phyloP scores from a whole-genome alignment of 1,140 invertebrate genomes.

The Physella acuta region DNA sequence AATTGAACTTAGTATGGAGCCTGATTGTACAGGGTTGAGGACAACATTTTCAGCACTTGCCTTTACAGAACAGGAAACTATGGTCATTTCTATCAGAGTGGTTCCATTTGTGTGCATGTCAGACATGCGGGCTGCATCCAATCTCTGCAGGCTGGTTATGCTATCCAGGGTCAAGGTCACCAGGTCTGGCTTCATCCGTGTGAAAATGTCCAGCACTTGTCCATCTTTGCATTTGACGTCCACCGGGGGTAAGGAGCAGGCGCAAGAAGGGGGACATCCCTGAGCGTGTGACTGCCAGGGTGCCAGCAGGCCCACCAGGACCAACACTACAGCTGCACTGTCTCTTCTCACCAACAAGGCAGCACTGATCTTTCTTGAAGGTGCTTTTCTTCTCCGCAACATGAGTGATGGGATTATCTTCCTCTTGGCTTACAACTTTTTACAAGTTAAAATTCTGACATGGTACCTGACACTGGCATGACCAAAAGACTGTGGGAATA shows the following conservation, averaged over 20 bases:
- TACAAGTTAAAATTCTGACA: background rate
- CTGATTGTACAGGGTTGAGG: no score
- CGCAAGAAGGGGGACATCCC: constrained; percentile 5
- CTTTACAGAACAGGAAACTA: constrained; percentile 8
- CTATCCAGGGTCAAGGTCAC: constrained; percentile 1
- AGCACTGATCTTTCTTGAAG: no score
- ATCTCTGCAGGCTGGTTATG: background rate
- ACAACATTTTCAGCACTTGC: no score
- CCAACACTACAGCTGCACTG: background rate
- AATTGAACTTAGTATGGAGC: no score
- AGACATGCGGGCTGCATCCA: background rate
- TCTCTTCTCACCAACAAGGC: background rate
- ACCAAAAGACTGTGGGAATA: background rate
- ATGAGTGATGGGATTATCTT: no score
- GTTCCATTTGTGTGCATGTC: background rate
- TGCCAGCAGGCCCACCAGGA: background rate
- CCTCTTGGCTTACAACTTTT: background rate
- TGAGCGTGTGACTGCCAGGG: no score
- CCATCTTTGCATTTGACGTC: constrained; percentile 8
- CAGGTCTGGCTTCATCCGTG: background rate
- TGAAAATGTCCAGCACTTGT: background rate
- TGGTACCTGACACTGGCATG: background rate
- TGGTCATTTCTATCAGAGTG: background rate
- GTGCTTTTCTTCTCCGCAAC: no score
- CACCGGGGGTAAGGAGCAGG: background rate